Percentiles rank a stretch among this genome's conserved stretches.
Evolutionary conservation across 2,888 invertebrate species (phyloP).

Genomic region (Sacculina carcini): DNA sequence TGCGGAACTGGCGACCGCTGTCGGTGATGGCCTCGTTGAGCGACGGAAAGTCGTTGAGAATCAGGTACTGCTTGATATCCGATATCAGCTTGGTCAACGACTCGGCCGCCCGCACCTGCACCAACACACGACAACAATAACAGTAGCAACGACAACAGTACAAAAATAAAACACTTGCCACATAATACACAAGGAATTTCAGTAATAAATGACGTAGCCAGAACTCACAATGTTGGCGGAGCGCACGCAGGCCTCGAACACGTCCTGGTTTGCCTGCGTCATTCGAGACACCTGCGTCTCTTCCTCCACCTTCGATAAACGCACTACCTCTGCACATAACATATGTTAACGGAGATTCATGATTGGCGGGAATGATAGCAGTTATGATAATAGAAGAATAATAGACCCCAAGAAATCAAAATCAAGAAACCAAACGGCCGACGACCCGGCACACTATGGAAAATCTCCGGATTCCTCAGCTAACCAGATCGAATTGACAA

Average conservation of each 20-base stretch:
- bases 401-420: too few species aligned
- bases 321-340: conserved; percentile 48
- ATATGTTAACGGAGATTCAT: conserved; percentile 5
- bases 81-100: conserved; percentile 89
- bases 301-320: conserved; percentile 62
- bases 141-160: not conserved
- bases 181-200: not conserved
- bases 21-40: conserved; percentile 91
- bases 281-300: conserved; percentile 67
- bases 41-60: conserved; percentile 91
- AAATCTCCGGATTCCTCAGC: too few species aligned
- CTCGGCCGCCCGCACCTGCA: conserved; percentile 68
- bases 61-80: conserved; percentile 90
- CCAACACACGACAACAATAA: not conserved
- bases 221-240: conserved; percentile 56
- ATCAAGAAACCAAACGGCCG: too few species aligned
- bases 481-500: too few species aligned
- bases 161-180: not conserved
- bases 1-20: conserved; percentile 63
- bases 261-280: conserved; percentile 82
- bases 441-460: too few species aligned
- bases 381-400: conserved; percentile 1
- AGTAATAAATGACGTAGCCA: not conserved
- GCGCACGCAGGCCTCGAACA: conserved; percentile 87
- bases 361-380: too few species aligned